Percentiles rank a stretch among this genome's conserved stretches.
Conservation (phyloP, 1,140 invertebrate genomes). For the Drosophila sp. region DNA sequence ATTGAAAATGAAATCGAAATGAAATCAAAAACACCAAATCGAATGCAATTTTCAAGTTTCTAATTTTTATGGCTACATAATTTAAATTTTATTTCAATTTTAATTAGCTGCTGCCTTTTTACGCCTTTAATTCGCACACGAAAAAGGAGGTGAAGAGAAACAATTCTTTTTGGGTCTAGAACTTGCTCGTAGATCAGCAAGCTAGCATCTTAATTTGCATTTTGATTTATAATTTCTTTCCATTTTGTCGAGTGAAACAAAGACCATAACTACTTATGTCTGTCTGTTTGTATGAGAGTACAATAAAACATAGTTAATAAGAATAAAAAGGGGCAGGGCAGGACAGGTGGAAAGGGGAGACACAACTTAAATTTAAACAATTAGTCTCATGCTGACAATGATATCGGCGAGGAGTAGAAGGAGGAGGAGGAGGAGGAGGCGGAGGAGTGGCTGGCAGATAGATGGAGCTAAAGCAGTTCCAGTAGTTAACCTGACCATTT, state of each 20-base stretch:
- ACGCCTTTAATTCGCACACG: slow-evolving; percentile 53
- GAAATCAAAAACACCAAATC: slow-evolving; percentile 31
- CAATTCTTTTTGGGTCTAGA: slow-evolving; percentile 20
- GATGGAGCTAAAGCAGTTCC: slow-evolving; percentile 1
- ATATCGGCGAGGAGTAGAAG: neutral
- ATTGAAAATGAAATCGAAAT: slow-evolving; percentile 19
- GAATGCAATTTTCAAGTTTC: slow-evolving; percentile 48
- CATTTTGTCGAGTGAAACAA: slow-evolving; percentile 22
- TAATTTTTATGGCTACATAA: slow-evolving; percentile 34
- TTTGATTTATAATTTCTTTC: slow-evolving; percentile 41
- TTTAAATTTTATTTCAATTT: slow-evolving; percentile 49
- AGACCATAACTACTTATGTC: neutral
- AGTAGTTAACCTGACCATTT: slow-evolving; percentile 7
- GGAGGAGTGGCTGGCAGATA: neutral
- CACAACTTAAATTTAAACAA: neutral
- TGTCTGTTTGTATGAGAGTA: no score
- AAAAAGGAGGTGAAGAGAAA: neutral
- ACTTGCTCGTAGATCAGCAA: slow-evolving; percentile 2
- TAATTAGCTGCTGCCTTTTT: slow-evolving; percentile 46
- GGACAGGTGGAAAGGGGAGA: neutral
- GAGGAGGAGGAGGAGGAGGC: no score
- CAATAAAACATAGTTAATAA: no score
- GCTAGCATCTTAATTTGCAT: slow-evolving; percentile 17
- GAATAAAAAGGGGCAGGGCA: neutral
- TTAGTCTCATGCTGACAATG: neutral